Conservation (phyloP, 2,888 invertebrate genomes). For the Ormyrus nitidulus region DNA sequence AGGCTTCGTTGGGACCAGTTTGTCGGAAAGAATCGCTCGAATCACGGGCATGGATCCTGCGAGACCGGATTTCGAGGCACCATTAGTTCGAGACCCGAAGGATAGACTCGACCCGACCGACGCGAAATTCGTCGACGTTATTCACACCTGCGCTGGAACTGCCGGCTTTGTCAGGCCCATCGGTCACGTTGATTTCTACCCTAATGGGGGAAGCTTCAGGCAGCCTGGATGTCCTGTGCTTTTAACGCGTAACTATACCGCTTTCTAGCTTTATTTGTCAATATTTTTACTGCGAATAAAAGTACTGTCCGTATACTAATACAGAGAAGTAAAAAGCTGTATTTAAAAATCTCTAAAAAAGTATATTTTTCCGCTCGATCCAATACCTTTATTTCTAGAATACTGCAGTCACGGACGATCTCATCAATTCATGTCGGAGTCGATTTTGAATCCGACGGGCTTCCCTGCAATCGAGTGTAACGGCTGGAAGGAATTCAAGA, state of each 20-base stretch:
- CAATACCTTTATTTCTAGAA: constrained; percentile 72
- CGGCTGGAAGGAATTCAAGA: constrained; percentile 76
- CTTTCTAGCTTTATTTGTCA: too few relatives aligned
- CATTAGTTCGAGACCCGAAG: constrained; percentile 65
- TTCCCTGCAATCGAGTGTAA: constrained; percentile 80
- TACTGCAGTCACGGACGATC: constrained; percentile 84
- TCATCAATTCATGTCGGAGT: constrained; percentile 81
- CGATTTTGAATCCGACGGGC: constrained; percentile 77
- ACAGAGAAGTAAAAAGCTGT: background rate
- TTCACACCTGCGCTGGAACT: constrained; percentile 84
- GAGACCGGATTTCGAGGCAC: constrained; percentile 79
- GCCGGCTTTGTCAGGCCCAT: constrained; percentile 80
- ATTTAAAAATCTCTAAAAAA: background rate
- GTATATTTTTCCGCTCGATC: too few relatives aligned
- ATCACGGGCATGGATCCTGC: constrained; percentile 82
- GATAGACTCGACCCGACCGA: constrained; percentile 80
- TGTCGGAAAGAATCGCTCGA: constrained; percentile 69
- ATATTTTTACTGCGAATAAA: background rate
- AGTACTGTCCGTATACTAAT: too few relatives aligned
- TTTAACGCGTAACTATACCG: constrained; percentile 62
- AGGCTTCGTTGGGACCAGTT: constrained; percentile 66
- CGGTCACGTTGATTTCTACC: constrained; percentile 86
- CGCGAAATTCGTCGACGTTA: constrained; percentile 84
- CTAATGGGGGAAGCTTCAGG: constrained; percentile 81
- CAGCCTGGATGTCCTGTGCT: constrained; percentile 83